Conservation (phyloP, 2,888 invertebrate species). For the Cryptocheilus praepositus region DNA sequence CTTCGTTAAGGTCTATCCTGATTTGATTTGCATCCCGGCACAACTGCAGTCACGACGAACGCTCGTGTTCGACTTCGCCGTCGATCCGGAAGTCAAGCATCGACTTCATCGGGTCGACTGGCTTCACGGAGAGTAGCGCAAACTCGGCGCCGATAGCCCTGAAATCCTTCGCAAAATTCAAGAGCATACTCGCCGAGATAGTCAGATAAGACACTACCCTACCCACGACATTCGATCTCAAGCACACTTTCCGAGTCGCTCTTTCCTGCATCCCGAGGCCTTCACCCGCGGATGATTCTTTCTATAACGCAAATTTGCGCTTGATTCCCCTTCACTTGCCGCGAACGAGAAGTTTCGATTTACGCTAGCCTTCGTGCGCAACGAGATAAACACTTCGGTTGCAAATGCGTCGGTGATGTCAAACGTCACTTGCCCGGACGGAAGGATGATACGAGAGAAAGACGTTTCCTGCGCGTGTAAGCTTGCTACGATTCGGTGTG, state of each 20-base stretch:
- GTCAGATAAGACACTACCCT: conserved; percentile 48
- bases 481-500: too few species aligned
- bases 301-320: conserved; percentile 3
- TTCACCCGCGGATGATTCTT: background rate
- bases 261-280: conserved; percentile 8
- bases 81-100: too few species aligned
- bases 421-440: too few species aligned
- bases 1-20: too few species aligned
- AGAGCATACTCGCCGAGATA: conserved; percentile 39
- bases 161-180: conserved; percentile 33
- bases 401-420: too few species aligned
- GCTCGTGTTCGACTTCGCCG: too few species aligned
- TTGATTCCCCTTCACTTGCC: background rate
- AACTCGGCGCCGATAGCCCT: conserved; percentile 9
- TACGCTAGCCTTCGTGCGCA: background rate
- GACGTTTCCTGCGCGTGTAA: too few species aligned
- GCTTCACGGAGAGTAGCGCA: background rate
- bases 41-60: too few species aligned
- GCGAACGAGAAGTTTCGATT: background rate
- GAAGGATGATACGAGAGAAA: too few species aligned
- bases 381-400: too few species aligned
- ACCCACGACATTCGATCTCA: conserved; percentile 17
- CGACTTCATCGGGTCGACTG: too few species aligned
- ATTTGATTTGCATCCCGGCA: too few species aligned
- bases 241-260: conserved; percentile 22